Percentiles rank a stretch among this genome's conserved stretches.
These are phyloP conservation scores for Indicator maculatus DNA, from an alignment of 2,113 vertebrate species.

Conservation along the genomic window DNA sequence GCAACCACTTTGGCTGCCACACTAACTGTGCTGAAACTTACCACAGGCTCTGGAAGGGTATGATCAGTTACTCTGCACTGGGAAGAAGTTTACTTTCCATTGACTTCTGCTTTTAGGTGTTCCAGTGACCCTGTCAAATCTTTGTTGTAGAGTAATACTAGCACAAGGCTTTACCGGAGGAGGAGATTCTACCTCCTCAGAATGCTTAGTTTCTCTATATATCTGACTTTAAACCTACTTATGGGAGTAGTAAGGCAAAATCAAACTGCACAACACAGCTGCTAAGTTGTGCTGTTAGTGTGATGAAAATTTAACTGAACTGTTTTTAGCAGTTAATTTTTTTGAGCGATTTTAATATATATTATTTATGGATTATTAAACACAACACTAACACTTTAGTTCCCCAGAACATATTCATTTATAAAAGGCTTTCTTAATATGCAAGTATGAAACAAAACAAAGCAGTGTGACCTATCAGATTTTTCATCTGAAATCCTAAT, in stretches of 20 bases:
- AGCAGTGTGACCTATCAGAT: background rate
- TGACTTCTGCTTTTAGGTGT: background rate
- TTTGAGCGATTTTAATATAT: background rate
- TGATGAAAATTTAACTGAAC: background rate
- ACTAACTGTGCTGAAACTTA: background rate
- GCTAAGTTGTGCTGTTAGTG: background rate
- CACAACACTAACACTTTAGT: background rate
- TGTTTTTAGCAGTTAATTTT: background rate
- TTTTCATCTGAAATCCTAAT: background rate
- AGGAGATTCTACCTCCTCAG: background rate
- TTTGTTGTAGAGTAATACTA: background rate
- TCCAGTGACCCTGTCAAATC: background rate
- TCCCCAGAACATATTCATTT: background rate
- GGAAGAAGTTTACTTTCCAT: background rate
- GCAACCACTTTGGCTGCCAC: background rate
- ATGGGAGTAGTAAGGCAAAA: background rate
- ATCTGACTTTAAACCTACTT: rapidly evolving
- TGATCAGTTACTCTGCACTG: background rate
- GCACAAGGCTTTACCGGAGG: background rate
- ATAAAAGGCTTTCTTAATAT: background rate
- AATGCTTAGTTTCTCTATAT: background rate
- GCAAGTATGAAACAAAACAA: background rate
- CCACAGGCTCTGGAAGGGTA: background rate
- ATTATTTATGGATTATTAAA: background rate
- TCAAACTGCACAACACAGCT: background rate